A percentile compares a stretch with the other conserved stretches of the same genome.
Evolutionary conservation across 2,797 vertebrate genomes (phyloP).

Genomic region (Lithobates sylvaticus): DNA sequence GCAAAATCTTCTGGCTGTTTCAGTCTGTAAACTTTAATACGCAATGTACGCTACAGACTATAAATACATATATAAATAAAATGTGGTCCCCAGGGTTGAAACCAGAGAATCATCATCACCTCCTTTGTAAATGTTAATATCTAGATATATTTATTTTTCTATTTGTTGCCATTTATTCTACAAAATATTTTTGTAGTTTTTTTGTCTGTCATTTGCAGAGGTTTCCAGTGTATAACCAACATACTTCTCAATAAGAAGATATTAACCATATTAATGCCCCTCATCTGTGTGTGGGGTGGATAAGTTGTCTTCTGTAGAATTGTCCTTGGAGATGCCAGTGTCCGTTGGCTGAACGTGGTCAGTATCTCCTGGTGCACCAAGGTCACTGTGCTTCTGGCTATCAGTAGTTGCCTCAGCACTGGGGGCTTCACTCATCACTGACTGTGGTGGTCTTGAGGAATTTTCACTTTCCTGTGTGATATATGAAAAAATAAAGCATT

Average conservation of each 20-base stretch:
- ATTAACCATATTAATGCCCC: background rate
- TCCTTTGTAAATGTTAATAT: background rate
- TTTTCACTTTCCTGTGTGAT: constrained; percentile 74
- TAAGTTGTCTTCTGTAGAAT: constrained; percentile 58
- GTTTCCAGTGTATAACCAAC: constrained; percentile 23
- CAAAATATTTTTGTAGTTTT: background rate
- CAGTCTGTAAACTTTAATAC: background rate
- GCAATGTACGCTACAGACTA: background rate
- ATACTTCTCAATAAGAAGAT: background rate
- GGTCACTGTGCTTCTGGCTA: background rate
- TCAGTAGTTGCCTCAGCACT: background rate
- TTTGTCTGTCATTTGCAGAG: background rate
- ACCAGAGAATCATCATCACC: background rate
- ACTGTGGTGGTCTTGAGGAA: constrained; percentile 8
- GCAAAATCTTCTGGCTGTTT: background rate
- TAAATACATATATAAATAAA: background rate
- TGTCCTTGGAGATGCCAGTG: constrained; percentile 52
- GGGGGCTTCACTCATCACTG: constrained; percentile 3
- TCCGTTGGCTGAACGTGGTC: background rate
- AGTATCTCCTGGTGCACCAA: constrained; percentile 62
- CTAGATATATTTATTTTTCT: background rate
- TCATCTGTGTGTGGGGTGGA: constrained; percentile 35
- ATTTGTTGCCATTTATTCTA: background rate
- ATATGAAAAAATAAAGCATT: constrained; percentile 1
- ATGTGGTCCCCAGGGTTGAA: background rate